Evolutionary conservation across 2,888 invertebrate genomes (phyloP).

Genomic region (Lepidocyrtinus sp.): DNA sequence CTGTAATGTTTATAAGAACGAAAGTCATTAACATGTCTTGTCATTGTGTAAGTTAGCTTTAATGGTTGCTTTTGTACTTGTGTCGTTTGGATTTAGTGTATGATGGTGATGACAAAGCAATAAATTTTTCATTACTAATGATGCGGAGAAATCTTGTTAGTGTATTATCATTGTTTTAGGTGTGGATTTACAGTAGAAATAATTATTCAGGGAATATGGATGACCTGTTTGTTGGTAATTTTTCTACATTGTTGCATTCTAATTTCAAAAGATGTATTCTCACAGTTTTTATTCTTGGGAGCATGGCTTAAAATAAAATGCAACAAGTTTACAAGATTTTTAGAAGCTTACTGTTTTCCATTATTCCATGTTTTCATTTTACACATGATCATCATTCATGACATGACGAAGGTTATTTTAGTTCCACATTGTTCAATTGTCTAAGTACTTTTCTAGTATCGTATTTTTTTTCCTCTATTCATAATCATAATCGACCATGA

Average conservation of each 20-base stretch:
- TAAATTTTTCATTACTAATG: slow-evolving; percentile 2
- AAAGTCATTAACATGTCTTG: neutral
- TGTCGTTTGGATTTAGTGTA: neutral
- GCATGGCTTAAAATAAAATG: neutral
- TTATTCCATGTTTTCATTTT: neutral
- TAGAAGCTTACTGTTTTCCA: neutral
- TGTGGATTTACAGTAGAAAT: neutral
- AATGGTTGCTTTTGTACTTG: neutral
- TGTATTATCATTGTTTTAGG: slow-evolving; percentile 1
- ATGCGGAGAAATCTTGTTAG: neutral
- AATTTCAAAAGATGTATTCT: neutral
- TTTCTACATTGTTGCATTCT: neutral
- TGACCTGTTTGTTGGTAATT: neutral
- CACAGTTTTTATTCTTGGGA: neutral
- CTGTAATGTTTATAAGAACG: too few species aligned
- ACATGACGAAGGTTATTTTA: neutral
- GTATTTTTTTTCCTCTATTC: neutral
- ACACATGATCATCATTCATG: neutral
- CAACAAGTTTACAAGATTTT: neutral
- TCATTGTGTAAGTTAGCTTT: neutral
- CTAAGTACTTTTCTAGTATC: neutral
- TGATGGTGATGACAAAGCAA: slow-evolving; percentile 5
- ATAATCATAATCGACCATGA: slow-evolving; percentile 40
- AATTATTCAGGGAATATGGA: neutral
- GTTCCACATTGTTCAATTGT: neutral